Evolutionary conservation across 2,113 vertebrate genomes (phyloP).

Genomic region (Heliornis fulica): DNA sequence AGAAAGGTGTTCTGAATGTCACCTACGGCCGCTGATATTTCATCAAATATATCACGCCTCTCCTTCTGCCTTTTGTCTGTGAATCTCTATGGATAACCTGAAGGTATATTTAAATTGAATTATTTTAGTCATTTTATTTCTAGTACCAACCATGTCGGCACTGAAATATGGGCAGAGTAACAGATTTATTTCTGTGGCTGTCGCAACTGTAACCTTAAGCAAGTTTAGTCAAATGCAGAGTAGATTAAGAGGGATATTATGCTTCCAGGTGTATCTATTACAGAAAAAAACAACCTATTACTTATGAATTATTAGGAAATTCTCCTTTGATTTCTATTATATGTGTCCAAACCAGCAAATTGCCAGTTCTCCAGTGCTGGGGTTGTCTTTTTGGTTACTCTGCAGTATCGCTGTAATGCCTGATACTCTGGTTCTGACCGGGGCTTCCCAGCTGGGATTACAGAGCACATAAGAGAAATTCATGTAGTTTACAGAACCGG

Average conservation of each 20-base stretch:
- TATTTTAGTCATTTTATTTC: conserved; percentile 5
- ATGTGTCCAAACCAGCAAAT: neutral
- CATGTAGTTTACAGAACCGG: neutral
- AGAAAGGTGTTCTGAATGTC: conserved; percentile 39
- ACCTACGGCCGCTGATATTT: neutral
- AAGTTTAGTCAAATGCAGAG: neutral
- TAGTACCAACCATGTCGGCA: neutral
- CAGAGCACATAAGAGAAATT: neutral
- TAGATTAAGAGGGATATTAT: neutral
- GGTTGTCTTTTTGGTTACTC: neutral
- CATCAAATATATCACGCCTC: neutral
- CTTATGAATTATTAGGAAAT: neutral
- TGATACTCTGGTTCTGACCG: neutral
- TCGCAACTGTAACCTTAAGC: neutral
- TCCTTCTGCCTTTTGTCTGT: neutral
- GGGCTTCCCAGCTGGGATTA: neutral
- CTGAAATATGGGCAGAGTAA: neutral
- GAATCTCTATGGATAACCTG: neutral
- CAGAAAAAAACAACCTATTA: neutral
- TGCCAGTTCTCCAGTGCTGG: neutral
- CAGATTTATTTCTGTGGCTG: neutral
- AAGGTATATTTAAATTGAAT: neutral
- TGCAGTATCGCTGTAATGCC: neutral
- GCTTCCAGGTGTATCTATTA: neutral
- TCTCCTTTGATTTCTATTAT: neutral